Base-by-base conservation (phyloP, 2,113 vertebrate genomes). In the Lagopus muta region DNA sequence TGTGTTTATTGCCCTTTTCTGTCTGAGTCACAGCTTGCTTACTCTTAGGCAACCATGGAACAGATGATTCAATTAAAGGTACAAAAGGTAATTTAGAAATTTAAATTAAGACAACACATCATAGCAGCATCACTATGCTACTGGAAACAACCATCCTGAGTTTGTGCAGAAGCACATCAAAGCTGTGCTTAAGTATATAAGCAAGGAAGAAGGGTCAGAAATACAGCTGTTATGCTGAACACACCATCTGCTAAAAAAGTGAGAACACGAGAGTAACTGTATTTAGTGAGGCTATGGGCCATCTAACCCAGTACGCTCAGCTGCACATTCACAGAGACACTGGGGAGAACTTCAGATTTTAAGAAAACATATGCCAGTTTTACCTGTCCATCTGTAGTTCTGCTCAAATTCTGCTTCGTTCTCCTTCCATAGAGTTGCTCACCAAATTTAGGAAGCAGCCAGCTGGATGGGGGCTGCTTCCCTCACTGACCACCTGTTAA, bases 271-370 rank as follows among this genome's bases (percentile, higher is more conserved):
- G 13, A 58, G 8, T 22, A 73, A 48, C 28, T 57, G 24, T 14
- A 45, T 50, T 86, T 25, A 61, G 40, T 13, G 25, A 57, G 80
- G 24, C 34, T 74, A 2, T 2, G 28, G 27, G 24, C 54, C n/a
- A 80, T 38, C 50, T 28, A 65, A 69, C 36, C 14, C 42, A 3
- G 5, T 24, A 30, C 3, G 52, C 28, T 57, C 38, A 38, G 25
- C 1, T 0, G n/a, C 32, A 75, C 19, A 27, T 32, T 43, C 36
- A 47, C 0, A 42, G 34, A 38, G 15, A 69, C 27, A 5, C 5
- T 54, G 27, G 11, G 10, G 10, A 73, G 3, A 10, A 61, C 7
- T 67, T n/a, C 38, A 0, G 5, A 47, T 47, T 57, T 78, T 64
- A 78, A 82, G 54, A 19, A 72, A 80, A 90, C 28, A 27, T 27